Percentiles rank a stretch among this genome's conserved stretches.
Evolutionary conservation across 2,797 vertebrate species (phyloP).

Genomic region (Muraenolepis orangiensis): DNA sequence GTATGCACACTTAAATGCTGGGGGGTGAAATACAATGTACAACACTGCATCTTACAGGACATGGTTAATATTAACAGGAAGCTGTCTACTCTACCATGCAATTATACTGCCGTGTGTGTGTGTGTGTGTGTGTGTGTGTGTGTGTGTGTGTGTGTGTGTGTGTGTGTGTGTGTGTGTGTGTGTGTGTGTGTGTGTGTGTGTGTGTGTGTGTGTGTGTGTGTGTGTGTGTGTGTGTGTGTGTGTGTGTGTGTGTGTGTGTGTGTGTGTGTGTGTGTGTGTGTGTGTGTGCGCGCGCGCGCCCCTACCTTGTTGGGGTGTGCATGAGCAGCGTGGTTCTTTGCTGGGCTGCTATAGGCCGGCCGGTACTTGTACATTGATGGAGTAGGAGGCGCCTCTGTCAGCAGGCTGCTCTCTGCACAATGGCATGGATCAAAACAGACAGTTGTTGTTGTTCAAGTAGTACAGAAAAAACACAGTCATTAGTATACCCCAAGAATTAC

Average conservation of each 20-base stretch:
- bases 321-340: slow-evolving; percentile 79
- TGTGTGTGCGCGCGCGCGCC: too few species aligned
- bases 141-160: neutral
- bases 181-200: slow-evolving; percentile 4
- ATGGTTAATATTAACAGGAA: neutral
- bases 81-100: neutral
- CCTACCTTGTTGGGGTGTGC: slow-evolving; percentile 77
- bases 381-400: slow-evolving; percentile 87
- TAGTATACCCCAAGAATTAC: neutral
- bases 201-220: slow-evolving; percentile 14
- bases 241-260: neutral
- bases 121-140: neutral
- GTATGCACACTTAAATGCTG: neutral
- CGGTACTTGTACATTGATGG: slow-evolving; percentile 95
- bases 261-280: neutral
- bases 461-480: neutral
- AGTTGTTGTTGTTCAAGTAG: neutral
- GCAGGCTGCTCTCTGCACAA: slow-evolving; percentile 82
- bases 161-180: slow-evolving; percentile 13
- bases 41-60: neutral
- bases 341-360: slow-evolving; percentile 84
- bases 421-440: slow-evolving; percentile 14
- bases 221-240: neutral
- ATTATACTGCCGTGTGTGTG: neutral
- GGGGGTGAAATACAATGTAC: neutral